phyloP scores from a whole-genome alignment of 2,113 vertebrate genomes.

The Perca fluviatilis region DNA sequence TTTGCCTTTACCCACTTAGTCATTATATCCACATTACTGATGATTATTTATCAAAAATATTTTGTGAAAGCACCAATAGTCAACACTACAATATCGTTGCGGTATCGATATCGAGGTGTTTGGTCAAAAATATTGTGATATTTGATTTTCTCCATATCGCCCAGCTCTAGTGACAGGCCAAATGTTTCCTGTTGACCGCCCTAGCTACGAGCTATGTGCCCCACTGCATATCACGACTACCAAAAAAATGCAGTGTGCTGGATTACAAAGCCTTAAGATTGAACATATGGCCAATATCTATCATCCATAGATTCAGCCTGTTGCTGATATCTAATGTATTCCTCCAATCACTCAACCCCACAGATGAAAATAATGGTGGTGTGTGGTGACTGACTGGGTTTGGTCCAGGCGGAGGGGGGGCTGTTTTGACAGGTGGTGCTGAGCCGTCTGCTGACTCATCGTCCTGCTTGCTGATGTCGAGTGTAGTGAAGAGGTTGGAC shows the following conservation, averaged over 20 bases:
- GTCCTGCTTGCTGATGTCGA: constrained; percentile 97
- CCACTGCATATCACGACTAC: not conserved
- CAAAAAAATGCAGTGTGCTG: not conserved
- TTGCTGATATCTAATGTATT: not conserved
- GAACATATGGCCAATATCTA: not conserved
- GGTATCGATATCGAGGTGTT: too few species aligned
- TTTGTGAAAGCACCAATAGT: too few species aligned
- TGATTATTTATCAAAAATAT: too few species aligned
- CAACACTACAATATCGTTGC: too few species aligned
- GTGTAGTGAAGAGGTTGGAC: constrained; percentile 97
- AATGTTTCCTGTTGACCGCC: constrained; percentile 6
- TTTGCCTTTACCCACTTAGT: too few species aligned
- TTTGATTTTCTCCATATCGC: too few species aligned
- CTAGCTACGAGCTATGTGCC: constrained; percentile 9
- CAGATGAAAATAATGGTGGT: not conserved
- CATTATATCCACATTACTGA: too few species aligned
- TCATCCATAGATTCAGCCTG: not conserved
- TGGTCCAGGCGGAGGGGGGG: constrained; percentile 92
- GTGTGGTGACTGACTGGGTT: constrained; percentile 91
- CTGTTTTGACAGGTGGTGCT: constrained; percentile 89
- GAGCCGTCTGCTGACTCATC: constrained; percentile 91
- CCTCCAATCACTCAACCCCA: not conserved
- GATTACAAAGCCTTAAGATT: not conserved
- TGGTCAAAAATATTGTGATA: too few species aligned
- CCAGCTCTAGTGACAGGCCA: not conserved